A percentile compares a stretch with the other conserved stretches of the same genome.
phyloP scores from a whole-genome alignment of 2,113 vertebrate species.

The Limanda limanda region DNA sequence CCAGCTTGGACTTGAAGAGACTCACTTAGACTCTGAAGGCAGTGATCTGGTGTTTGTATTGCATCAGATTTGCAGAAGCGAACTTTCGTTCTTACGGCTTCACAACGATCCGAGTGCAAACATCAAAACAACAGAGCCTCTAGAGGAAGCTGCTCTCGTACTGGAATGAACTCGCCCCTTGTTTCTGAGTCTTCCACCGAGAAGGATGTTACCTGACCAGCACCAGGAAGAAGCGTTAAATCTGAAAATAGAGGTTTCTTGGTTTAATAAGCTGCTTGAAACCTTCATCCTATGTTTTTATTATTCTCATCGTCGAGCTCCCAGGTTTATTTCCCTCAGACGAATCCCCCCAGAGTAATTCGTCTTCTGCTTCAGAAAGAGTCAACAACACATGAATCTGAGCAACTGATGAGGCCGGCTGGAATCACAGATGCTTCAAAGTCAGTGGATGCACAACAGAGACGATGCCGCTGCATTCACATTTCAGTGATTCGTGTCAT shows the following conservation, averaged over 20 bases:
- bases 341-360: neutral
- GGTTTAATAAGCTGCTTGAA: neutral
- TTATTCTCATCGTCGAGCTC: neutral
- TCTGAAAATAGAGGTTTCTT: neutral
- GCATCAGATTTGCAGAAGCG: too few species aligned
- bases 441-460: neutral
- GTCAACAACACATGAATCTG: conserved; percentile 33
- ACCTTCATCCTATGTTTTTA: neutral
- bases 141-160: neutral
- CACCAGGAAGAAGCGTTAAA: neutral
- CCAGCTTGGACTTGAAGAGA: too few species aligned
- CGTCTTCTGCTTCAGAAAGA: neutral
- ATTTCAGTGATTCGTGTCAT: conserved; percentile 1
- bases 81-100: too few species aligned
- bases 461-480: neutral
- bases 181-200: neutral
- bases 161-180: neutral
- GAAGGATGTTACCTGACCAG: neutral
- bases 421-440: conserved; percentile 19
- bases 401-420: conserved; percentile 22
- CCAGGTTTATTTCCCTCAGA: neutral
- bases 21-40: too few species aligned
- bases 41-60: too few species aligned
- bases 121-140: neutral
- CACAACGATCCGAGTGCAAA: too few species aligned